Evolutionary conservation across 1,140 invertebrate genomes (phyloP), one percentile per base, ranked within the genome.

Genomic region (Protaetia brevitarsis): DNA sequence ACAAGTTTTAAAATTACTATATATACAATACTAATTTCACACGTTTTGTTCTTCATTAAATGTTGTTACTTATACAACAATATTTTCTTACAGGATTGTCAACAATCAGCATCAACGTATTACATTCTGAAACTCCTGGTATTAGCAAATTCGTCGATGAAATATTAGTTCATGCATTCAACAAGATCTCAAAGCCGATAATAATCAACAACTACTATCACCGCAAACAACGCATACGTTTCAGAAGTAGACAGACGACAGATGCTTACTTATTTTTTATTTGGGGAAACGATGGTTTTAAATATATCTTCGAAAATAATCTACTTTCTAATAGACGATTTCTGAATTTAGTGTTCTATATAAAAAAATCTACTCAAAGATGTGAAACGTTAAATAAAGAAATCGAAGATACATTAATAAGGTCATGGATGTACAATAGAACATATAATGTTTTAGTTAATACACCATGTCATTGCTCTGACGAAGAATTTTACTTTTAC

Each of bases 381-480:
- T 51, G 41, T 23, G 11, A 4, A 23, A 19, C 21, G 8, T 19
- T 51, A 51, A 8, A 23, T 7, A 13, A 11, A 3, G 19, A 51
- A 7, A 51, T 51, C 26, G 26, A 21, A 23, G 26, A 13, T 3
- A 51, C 7, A 10, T 10, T 51, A 7, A 51, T 23, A 8, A 13
- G 4, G 6, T 51, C 41, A 4, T 51, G 41, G 41, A 0, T 3
- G 26, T 7, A 51, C 26, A 51, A 51, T 51, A 16, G 41, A 23
- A 51, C 21, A 19, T 23, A 16, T 59, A 59, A 59, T n/a, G 30
- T 59, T 30, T 59, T 59, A 13, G 26, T 59, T 21, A 59, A 59
- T 29, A 59, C 27, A 7, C 27, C 30, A 8, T 59, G 57, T 16
- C 1, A 29, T 8, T 30, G 27, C 8, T 59, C 19, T 10, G 16